Percentiles rank a stretch among this genome's conserved stretches.
Conservation (phyloP, 2,113 vertebrate genomes). For the Speoplatyrhinus poulsoni region DNA sequence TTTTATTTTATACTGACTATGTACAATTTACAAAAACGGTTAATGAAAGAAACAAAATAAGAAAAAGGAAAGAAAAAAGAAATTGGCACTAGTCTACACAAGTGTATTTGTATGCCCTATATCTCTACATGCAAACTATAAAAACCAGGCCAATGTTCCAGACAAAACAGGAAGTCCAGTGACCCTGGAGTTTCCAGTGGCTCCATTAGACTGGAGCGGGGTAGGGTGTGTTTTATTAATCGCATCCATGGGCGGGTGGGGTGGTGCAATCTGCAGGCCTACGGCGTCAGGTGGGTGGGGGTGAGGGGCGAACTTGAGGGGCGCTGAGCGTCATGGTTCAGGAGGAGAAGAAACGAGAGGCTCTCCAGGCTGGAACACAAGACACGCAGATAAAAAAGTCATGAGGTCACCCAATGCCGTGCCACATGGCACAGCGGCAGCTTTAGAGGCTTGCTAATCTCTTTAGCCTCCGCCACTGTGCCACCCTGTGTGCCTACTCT, state of each 20-base stretch:
- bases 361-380: slow-evolving; percentile 60
- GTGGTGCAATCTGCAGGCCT: slow-evolving; percentile 16
- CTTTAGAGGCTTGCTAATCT: not conserved
- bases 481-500: slow-evolving; percentile 41
- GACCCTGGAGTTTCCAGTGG: slow-evolving; percentile 38
- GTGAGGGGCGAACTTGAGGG: not conserved
- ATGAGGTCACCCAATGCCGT: slow-evolving; percentile 42
- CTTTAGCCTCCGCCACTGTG: slow-evolving; percentile 20
- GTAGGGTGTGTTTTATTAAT: not conserved
- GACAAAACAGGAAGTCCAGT: slow-evolving; percentile 27
- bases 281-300: not conserved
- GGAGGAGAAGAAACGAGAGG: slow-evolving; percentile 28
- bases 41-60: slow-evolving; percentile 27
- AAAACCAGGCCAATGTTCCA: slow-evolving; percentile 63
- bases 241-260: not conserved
- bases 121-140: slow-evolving; percentile 59
- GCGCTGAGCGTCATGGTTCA: slow-evolving; percentile 35
- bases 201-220: slow-evolving; percentile 27
- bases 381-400: slow-evolving; percentile 33
- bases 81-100: slow-evolving; percentile 35
- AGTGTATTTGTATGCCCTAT: slow-evolving; percentile 34
- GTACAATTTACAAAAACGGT: slow-evolving; percentile 55
- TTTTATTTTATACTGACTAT: slow-evolving; percentile 34
- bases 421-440: slow-evolving; percentile 5
- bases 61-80: slow-evolving; percentile 19